These are phyloP conservation scores for Alligator mississippiensis DNA, from an alignment of 2,113 vertebrate species.

Conservation along the genomic window DNA sequence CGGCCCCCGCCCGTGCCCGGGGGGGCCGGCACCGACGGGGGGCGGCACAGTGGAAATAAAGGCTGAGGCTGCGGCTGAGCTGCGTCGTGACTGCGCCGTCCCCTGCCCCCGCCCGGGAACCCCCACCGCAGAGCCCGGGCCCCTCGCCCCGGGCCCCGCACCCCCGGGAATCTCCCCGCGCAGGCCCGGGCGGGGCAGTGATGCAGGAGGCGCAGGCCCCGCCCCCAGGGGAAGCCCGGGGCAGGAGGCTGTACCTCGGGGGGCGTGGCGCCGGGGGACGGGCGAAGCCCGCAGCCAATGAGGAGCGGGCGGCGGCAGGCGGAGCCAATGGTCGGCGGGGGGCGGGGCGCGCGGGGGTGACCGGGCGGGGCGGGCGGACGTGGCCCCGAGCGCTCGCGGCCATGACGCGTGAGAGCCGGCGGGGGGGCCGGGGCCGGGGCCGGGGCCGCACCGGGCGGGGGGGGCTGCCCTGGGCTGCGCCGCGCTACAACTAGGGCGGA, in stretches of 20 bases:
- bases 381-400: no score
- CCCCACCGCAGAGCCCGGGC: no score
- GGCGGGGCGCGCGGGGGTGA: background rate
- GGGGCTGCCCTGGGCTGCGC: background rate
- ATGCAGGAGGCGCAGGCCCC: no score
- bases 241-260: no score
- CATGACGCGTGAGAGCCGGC: background rate
- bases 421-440: background rate
- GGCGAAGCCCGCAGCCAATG: slow-evolving; percentile 42
- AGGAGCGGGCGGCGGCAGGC: background rate
- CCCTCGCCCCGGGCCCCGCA: no score
- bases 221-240: no score
- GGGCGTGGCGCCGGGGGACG: background rate
- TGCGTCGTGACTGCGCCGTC: no score
- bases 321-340: background rate
- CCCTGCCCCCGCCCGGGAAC: no score
- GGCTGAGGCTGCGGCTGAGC: no score
- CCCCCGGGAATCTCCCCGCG: no score
- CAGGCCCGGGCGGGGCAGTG: no score
- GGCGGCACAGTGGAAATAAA: no score
- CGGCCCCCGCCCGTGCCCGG: background rate
- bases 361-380: background rate
- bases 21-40: background rate
- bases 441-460: slow-evolving; percentile 45
- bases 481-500: slow-evolving; percentile 3